Conservation (phyloP, 2,888 invertebrate species). For the Mimachlamys varia region DNA sequence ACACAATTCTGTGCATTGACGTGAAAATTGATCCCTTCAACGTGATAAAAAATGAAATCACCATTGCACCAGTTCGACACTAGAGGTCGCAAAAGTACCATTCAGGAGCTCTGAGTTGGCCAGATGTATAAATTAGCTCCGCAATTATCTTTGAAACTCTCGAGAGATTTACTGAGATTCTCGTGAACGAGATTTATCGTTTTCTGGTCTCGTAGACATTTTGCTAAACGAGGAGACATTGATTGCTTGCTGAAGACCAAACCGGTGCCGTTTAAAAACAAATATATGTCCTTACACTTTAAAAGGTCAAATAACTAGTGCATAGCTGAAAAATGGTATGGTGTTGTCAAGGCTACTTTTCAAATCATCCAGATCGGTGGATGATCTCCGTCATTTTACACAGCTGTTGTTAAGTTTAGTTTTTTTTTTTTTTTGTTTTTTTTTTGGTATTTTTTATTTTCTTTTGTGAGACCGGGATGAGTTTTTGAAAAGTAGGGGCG, state of each 20-base stretch:
- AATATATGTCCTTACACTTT: not conserved
- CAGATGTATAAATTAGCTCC: not conserved
- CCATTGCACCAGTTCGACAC: not conserved
- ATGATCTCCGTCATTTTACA: too few species aligned
- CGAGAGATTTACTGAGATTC: not conserved
- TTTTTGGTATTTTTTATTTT: too few species aligned
- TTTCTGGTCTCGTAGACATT: not conserved
- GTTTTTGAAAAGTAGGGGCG: too few species aligned
- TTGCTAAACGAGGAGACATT: not conserved
- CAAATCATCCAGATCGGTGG: not conserved
- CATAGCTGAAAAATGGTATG: not conserved
- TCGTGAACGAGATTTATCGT: not conserved
- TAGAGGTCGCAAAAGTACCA: not conserved
- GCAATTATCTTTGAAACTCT: not conserved
- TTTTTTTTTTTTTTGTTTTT: too few species aligned
- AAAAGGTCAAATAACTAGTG: not conserved
- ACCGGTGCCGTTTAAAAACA: not conserved
- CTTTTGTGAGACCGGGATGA: too few species aligned
- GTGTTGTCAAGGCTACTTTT: not conserved
- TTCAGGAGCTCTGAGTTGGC: not conserved
- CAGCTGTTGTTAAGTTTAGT: too few species aligned
- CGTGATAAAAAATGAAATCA: not conserved
- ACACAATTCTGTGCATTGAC: not conserved
- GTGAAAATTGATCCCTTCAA: not conserved
- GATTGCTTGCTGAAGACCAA: not conserved